Base-by-base conservation (phyloP, 2,113 vertebrate genomes). In the Dipodomys ordii region DNA sequence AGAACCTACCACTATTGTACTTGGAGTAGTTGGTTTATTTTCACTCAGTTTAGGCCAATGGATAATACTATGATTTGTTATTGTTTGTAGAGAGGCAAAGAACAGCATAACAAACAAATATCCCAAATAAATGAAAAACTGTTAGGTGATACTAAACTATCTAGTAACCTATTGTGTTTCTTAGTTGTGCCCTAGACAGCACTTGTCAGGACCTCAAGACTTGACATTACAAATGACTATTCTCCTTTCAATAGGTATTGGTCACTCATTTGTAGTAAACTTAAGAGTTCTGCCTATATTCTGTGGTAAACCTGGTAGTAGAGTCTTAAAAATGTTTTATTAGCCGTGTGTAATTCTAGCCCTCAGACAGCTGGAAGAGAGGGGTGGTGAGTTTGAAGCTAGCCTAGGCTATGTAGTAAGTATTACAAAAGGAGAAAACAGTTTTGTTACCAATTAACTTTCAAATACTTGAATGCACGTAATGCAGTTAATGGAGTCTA, bases 261-360 rank as follows among this genome's bases (percentile, higher is more conserved):
- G 74, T 74, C 80, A 62, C 89, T 87, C 94, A 18, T 71, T 20
- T 81, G 92, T 93, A 20, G 19, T 73, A 83, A 87, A 82, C n/a
- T 68, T 77, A 32, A 76, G 35, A 79, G 35, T 83, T 74, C 71
- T 77, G 1, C 16, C 2, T 39, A 2, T 7, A 19, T 44, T 39
- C 30, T 76, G 16, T 69, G 68, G 67, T 71, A 69, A 88, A 25
- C 46, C 20, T 81, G 72, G 65, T 81, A 28, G 20, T 60, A 77
- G 83, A 87, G 71, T 80, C 32, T 83, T 57, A 46, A 46, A 85
- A 81, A 88, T 35, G 7, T 69, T 93, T 57, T 18, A 19, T 32
- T n/a, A 35, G 83, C 22, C 12, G 35, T 39, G 39, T 39, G 5
- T 39, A 39, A 39, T 39, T 46, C 30, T 12, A 69, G 53, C 53